Conservation (phyloP, 2,113 vertebrate genomes). For the Charina bottae region DNA sequence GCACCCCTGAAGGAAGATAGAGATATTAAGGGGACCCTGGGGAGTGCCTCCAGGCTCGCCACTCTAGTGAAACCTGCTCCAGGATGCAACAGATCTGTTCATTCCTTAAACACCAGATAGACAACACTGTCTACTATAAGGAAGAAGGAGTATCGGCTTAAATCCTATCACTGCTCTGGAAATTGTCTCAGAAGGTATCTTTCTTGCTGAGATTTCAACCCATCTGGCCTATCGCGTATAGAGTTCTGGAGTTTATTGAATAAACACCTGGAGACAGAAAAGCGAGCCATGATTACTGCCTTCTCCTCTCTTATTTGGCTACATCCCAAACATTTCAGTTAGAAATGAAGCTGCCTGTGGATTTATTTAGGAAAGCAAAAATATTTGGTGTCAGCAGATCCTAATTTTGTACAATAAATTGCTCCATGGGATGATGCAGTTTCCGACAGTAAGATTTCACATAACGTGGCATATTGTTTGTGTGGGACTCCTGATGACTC, state of each 20-base stretch:
- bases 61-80: not conserved
- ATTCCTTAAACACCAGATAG: not conserved
- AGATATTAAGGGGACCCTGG: not conserved
- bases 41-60: not conserved
- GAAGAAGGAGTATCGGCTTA: not conserved
- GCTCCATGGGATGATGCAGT: slow-evolving; percentile 55
- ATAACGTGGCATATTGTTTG: slow-evolving; percentile 41
- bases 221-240: not conserved
- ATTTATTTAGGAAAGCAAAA: slow-evolving; percentile 60
- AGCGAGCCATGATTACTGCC: not conserved
- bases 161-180: not conserved
- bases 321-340: slow-evolving; percentile 2
- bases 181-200: not conserved
- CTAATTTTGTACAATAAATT: slow-evolving; percentile 69
- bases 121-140: not conserved
- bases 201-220: not conserved
- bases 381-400: slow-evolving; percentile 63
- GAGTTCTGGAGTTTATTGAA: not conserved
- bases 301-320: slow-evolving; percentile 13
- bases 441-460: slow-evolving; percentile 65
- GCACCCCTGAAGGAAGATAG: not conserved
- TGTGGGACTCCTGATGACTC: slow-evolving; percentile 52
- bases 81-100: not conserved
- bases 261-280: not conserved
- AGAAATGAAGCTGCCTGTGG: slow-evolving; percentile 35